Evolutionary conservation across 2,113 vertebrate genomes (phyloP), one percentile per base, ranked within the genome.

Genomic region (Mixornis gularis): DNA sequence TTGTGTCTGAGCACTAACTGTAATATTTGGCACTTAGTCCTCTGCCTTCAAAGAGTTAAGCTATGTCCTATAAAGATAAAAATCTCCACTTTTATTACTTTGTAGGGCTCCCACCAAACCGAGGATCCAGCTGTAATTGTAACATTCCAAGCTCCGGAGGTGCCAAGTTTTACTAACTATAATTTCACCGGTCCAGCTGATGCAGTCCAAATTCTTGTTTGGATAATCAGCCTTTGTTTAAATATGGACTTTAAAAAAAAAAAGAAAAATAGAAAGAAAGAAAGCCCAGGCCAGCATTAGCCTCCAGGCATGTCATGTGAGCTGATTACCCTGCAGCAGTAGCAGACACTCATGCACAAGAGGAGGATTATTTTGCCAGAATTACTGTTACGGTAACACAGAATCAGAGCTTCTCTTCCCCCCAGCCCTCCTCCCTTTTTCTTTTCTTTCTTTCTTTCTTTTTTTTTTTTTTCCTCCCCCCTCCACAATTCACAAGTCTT

Each of bases 211-310:
- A 97, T 98, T 98, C 98, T 97, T 97, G 97, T 98, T 98, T 97
- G 97, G 98, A 99, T 98, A 98, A 98, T 98, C 97, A 95, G 95
- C 97, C 98, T 98, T 98, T 98, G 98, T 98, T 98, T 98, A 98
- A 98, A 88, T 97, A 97, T 91, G 96, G 87, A 97, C 95, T 78
- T 66, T 15, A 43, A 36, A 36, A 66, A 72, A 70, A 26, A n/a
- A 30, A 66, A 68, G 66, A 51, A n/a, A 66, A 68, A 70, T 43
- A 49, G 48, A 52, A 25, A 30, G 38, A 25, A 89, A 66, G 86
- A 68, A 95, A 96, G 96, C 83, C 86, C 91, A 97, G 97, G 96
- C 96, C 97, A 97, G 97, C 96, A 96, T 97, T 98, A 98, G 98
- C 98, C 97, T 97, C 88, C 86, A 95, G 97, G 97, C 92, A 96